Conservation (phyloP, 2,888 invertebrate species). For the Timandra comae region DNA sequence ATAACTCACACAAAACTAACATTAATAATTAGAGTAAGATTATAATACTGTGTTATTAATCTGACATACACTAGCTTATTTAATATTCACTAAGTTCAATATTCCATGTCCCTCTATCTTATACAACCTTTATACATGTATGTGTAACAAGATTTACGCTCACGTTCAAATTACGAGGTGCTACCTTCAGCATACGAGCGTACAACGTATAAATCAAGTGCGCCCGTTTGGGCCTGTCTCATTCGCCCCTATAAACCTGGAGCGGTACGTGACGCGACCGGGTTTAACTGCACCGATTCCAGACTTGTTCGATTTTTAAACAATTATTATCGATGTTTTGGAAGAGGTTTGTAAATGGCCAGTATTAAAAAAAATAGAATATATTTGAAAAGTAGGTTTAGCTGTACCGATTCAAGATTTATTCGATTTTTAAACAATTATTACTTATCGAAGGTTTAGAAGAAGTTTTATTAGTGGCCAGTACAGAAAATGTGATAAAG, state of each 20-base stretch:
- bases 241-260: constrained; percentile 37
- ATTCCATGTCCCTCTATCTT: no score
- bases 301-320: constrained; percentile 26
- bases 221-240: constrained; percentile 34
- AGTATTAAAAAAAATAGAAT: no score
- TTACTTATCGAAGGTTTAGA: no score
- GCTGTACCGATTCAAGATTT: constrained; percentile 20
- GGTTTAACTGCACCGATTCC: constrained; percentile 25
- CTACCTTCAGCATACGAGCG: constrained; percentile 41
- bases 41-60: no score
- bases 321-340: no score
- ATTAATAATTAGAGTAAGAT: constrained; percentile 2
- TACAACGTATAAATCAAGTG: constrained; percentile 52
- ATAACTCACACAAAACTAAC: no score
- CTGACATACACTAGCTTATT: no score
- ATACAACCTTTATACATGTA: constrained; percentile 12
- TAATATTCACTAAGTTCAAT: no score
- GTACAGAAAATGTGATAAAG: no score
- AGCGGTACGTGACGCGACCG: constrained; percentile 39
- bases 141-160: constrained; percentile 45
- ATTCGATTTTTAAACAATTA: constrained; percentile 28
- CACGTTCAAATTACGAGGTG: constrained; percentile 46
- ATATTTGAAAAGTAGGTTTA: no score
- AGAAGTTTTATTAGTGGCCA: no score
- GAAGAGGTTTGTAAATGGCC: no score